A percentile compares a stretch with the other conserved stretches of the same genome.
Evolutionary conservation across 2,797 vertebrate genomes (phyloP).

Genomic region (Etheostoma nigrum): DNA sequence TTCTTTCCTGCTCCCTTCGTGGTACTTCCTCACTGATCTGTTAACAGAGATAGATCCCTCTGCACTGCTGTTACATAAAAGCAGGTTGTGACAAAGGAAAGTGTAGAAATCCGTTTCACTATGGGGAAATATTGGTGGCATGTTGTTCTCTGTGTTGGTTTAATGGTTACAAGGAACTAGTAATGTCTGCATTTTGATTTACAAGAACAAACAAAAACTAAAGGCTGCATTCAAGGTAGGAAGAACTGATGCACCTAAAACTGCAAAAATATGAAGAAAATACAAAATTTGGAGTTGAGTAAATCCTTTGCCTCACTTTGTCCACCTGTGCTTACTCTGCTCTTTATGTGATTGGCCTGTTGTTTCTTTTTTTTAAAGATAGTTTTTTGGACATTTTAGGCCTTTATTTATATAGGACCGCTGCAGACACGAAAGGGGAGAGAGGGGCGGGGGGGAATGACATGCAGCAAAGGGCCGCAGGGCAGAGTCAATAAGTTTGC

Average conservation of each 20-base stretch:
- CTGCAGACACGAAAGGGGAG: no score
- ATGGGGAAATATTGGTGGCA: no score
- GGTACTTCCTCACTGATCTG: slow-evolving; percentile 15
- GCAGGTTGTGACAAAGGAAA: slow-evolving; percentile 11
- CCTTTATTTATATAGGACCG: no score
- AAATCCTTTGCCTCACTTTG: background rate
- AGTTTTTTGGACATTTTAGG: no score
- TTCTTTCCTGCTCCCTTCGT: slow-evolving; percentile 31
- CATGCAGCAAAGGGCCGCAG: no score
- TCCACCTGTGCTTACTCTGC: background rate
- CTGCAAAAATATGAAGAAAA: background rate
- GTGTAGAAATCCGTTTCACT: background rate
- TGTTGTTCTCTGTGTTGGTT: background rate
- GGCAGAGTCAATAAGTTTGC: no score
- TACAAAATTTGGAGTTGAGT: background rate
- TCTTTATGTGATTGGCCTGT: background rate
- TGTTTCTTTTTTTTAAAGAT: slow-evolving; percentile 9
- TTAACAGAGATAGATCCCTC: background rate
- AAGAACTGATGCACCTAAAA: background rate
- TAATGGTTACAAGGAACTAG: fast-evolving
- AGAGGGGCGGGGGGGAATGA: no score
- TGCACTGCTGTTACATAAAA: background rate
- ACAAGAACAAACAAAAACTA: background rate
- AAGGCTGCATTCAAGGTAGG: background rate
- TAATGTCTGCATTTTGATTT: background rate